A percentile compares a stretch with the other conserved stretches of the same genome.
phyloP scores from a whole-genome alignment of 1,140 invertebrate species.

The Euborellia annulipes region DNA sequence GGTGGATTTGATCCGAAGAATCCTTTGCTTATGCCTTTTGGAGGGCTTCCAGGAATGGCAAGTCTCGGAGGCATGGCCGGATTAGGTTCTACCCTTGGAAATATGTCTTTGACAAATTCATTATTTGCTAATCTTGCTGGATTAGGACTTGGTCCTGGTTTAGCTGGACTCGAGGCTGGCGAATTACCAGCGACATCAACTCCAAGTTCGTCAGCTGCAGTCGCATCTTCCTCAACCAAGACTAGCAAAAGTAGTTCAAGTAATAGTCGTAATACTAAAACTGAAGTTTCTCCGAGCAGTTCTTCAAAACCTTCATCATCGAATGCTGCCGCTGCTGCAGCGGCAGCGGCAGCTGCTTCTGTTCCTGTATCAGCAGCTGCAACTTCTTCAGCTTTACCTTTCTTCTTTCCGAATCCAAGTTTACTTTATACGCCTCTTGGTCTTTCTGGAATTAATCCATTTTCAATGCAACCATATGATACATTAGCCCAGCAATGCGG shows the following conservation, averaged over 20 bases:
- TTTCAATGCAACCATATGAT: constrained; percentile 66
- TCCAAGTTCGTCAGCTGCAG: constrained; percentile 11
- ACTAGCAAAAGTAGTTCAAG: constrained; percentile 8
- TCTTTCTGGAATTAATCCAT: constrained; percentile 66
- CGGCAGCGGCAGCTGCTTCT: constrained; percentile 23
- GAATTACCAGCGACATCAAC: constrained; percentile 28
- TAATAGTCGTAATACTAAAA: constrained; percentile 7
- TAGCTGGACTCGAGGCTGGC: constrained; percentile 55
- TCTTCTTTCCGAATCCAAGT: constrained; percentile 78
- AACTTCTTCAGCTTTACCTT: constrained; percentile 55
- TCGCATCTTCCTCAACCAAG: constrained; percentile 9
- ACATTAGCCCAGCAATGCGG: constrained; percentile 57
- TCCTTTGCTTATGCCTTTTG: constrained; percentile 75
- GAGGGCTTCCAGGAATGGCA: constrained; percentile 57
- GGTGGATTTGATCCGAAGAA: constrained; percentile 57
- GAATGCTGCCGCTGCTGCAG: constrained; percentile 19
- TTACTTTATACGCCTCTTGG: constrained; percentile 73
- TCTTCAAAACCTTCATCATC: constrained; percentile 26
- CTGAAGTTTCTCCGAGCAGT: constrained; percentile 10
- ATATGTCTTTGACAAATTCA: constrained; percentile 57
- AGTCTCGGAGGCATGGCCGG: constrained; percentile 51
- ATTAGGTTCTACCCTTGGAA: constrained; percentile 40
- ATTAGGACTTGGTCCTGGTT: constrained; percentile 50
- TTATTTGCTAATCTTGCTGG: constrained; percentile 73
- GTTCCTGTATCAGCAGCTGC: constrained; percentile 30